Percentiles rank a stretch among this genome's conserved stretches.
Conservation (phyloP, 2,113 vertebrate genomes). For the Rutilus rutilus region DNA sequence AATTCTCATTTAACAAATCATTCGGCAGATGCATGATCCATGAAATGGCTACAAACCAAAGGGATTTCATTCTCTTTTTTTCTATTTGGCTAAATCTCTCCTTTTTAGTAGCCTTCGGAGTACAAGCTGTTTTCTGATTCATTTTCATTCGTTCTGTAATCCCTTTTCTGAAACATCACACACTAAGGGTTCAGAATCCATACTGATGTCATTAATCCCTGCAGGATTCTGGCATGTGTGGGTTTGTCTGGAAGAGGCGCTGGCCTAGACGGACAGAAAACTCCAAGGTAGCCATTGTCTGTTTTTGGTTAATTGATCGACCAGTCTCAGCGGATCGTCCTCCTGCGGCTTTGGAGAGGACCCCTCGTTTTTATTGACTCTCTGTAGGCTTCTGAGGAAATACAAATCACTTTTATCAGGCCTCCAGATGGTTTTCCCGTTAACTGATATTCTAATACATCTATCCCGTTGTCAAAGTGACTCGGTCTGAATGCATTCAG, state of each 20-base stretch:
- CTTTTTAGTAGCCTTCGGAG: conserved; percentile 58
- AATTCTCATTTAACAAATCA: conserved; percentile 51
- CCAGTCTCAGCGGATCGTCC: conserved; percentile 38
- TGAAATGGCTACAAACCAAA: conserved; percentile 71
- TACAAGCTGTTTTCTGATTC: conserved; percentile 50
- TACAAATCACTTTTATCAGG: conserved; percentile 66
- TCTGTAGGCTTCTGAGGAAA: conserved; percentile 52
- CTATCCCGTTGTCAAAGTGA: conserved; percentile 24
- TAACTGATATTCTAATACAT: conserved; percentile 55
- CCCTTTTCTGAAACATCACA: conserved; percentile 51
- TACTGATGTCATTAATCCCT: conserved; percentile 33
- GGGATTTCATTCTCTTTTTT: conserved; percentile 55
- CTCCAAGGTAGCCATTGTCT: conserved; percentile 34
- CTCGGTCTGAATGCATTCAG: conserved; percentile 11
- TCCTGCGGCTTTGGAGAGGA: conserved; percentile 44
- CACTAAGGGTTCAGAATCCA: conserved; percentile 43
- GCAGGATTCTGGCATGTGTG: conserved; percentile 18
- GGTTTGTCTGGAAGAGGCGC: neutral
- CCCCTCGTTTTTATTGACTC: conserved; percentile 58
- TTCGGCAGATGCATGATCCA: conserved; percentile 59
- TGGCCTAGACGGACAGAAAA: conserved; percentile 12
- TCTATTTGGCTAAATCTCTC: conserved; percentile 49
- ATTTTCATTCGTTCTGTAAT: conserved; percentile 42
- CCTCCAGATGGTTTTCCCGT: conserved; percentile 61
- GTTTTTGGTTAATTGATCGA: conserved; percentile 58